Evolutionary conservation across 2,888 invertebrate species (phyloP).

Genomic region (Ectemnius continuus): DNA sequence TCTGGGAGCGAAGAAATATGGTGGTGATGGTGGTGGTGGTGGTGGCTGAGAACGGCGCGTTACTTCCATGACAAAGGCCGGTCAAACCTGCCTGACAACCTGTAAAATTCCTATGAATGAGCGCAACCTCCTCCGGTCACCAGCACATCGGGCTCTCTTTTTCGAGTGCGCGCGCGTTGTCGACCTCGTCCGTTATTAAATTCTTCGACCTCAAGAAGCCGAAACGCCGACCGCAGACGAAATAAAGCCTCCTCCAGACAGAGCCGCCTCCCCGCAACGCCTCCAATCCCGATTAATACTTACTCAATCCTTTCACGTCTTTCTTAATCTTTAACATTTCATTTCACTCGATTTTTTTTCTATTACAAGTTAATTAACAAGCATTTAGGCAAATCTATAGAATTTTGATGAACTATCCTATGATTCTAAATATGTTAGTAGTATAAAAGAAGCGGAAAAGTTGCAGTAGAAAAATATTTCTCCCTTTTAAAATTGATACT

Average conservation of each 20-base stretch:
- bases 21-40: slow-evolving; percentile 35
- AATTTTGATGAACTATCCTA: no score
- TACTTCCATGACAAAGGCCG: slow-evolving; percentile 71
- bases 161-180: slow-evolving; percentile 46
- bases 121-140: slow-evolving; percentile 65
- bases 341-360: no score
- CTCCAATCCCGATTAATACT: no score
- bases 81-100: slow-evolving; percentile 74
- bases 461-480: no score
- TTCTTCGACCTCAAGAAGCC: slow-evolving; percentile 61
- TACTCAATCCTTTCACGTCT: no score
- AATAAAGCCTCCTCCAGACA: slow-evolving; percentile 17
- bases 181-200: slow-evolving; percentile 67
- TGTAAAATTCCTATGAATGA: slow-evolving; percentile 75
- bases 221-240: slow-evolving; percentile 23
- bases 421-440: no score
- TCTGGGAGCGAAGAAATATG: slow-evolving; percentile 46
- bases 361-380: no score
- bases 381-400: no score
- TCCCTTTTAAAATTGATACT: no score
- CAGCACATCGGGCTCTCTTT: slow-evolving; percentile 47
- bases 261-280: no score
- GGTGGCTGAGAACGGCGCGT: slow-evolving; percentile 48
- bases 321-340: no score
- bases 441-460: no score